A percentile compares a stretch with the other conserved stretches of the same genome.
These are phyloP conservation scores for Polydrusus tereticollis DNA, from an alignment of 2,888 invertebrate genomes.

Conservation along the genomic window DNA sequence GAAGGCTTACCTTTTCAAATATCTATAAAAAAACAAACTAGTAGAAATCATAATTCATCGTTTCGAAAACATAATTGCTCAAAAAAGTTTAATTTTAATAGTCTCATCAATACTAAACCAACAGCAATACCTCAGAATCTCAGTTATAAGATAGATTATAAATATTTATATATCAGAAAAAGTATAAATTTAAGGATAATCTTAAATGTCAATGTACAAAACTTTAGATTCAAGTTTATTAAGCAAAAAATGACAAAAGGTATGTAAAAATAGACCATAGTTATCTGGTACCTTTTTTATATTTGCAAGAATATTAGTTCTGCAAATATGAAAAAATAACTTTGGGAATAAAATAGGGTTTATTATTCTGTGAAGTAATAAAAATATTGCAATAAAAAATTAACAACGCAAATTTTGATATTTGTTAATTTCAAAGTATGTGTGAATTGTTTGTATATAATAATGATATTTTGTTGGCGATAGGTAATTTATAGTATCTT, in stretches of 20 bases:
- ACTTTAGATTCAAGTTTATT: conserved; percentile 57
- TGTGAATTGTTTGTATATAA: conserved; percentile 64
- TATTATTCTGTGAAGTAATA: conserved; percentile 52
- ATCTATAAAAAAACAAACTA: background rate
- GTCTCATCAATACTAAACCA: conserved; percentile 61
- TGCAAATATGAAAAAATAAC: background rate
- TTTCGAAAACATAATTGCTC: conserved; percentile 33
- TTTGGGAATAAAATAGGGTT: conserved; percentile 8
- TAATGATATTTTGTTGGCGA: conserved; percentile 56
- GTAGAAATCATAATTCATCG: conserved; percentile 4
- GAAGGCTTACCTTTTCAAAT: too few species aligned
- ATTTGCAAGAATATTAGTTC: conserved; percentile 1
- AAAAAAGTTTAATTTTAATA: conserved; percentile 31
- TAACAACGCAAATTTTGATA: conserved; percentile 67
- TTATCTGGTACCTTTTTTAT: conserved; percentile 45
- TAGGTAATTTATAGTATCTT: conserved; percentile 62
- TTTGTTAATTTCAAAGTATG: conserved; percentile 61
- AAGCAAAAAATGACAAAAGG: conserved; percentile 47
- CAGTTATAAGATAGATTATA: conserved; percentile 65
- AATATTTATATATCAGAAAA: conserved; percentile 65
- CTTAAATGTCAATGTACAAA: conserved; percentile 66
- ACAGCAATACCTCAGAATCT: conserved; percentile 69
- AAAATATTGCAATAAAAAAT: conserved; percentile 63
- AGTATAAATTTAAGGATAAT: conserved; percentile 60
- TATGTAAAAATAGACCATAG: conserved; percentile 47